Base-by-base conservation (phyloP, 2,797 vertebrate species). In the Gymnoscopelus microlampas region DNA sequence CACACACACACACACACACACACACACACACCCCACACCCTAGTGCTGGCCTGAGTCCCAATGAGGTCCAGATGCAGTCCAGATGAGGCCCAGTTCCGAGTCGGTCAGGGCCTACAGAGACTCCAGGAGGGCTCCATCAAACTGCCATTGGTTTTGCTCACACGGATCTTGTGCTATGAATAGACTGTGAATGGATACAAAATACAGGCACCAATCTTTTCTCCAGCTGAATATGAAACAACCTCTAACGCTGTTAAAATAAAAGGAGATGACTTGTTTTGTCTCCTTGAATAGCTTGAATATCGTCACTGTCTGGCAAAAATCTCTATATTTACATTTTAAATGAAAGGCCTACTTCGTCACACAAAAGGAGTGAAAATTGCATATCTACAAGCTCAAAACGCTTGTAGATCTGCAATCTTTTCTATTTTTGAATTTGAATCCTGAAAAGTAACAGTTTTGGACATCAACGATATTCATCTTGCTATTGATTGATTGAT, bases 21-120 rank as follows among this genome's bases (percentile, higher is more conserved):
- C n/a, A n/a, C n/a, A n/a, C n/a, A n/a, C n/a, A n/a, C 77, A 32
- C 58, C 51, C 53, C 24, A 35, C 15, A 13, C 44, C 26, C 50
- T 35, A 35, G 14, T 19, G 48, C 71, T 60, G 66, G 53, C 70
- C 69, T 49, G 73, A 78, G 70, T 58, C 76, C 65, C 87, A 83
- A 94, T 80, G 88, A 88, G 83, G 77, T 75, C 88, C 88, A 91
- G 87, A 91, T 91, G 90, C 88, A 83, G 50, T 87, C 81, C 87
- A 91, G 85, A 92, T 92, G 88, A 89, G 84, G 76, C 80, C 74
- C 55, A 53, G 70, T 73, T 84, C 73, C 77, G 66, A 85, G 62
- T 60, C 39, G 39, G 39, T 44, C 69, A 68, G 39, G 39, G 82
- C 77, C 70, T 71, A 47, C 57, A 81, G 82, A 85, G 70, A 77